Evolutionary conservation across 2,113 vertebrate species (phyloP).

Genomic region (Macrotus californicus): DNA sequence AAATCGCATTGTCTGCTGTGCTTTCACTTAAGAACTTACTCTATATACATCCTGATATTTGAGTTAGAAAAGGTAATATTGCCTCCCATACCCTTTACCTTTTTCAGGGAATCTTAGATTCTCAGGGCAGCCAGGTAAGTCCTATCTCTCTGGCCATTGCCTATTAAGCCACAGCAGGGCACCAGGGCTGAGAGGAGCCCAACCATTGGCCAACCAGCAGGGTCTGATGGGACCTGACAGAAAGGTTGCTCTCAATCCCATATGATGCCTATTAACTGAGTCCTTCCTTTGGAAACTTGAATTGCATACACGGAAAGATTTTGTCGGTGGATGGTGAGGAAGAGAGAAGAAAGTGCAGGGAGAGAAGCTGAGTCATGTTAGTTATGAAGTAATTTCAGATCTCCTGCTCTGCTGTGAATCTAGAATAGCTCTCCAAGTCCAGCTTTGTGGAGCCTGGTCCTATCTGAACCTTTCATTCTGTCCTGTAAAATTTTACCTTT

Average conservation of each 20-base stretch:
- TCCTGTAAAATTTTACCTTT: neutral
- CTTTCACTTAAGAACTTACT: neutral
- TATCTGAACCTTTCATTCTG: neutral
- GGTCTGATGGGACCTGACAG: neutral
- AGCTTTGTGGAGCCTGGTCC: neutral
- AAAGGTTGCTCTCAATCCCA: neutral
- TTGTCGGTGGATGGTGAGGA: neutral
- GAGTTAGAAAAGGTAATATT: neutral
- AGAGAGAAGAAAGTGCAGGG: neutral
- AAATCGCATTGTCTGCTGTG: neutral
- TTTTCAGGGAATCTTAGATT: neutral
- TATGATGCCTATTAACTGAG: neutral
- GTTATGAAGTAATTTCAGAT: neutral
- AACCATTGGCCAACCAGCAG: neutral
- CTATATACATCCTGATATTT: neutral
- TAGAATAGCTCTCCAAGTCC: neutral
- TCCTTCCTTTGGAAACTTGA: neutral
- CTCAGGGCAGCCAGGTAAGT: neutral
- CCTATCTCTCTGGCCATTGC: neutral
- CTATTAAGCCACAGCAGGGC: neutral
- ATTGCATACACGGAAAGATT: neutral
- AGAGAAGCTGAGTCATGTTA: neutral
- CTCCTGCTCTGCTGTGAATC: neutral
- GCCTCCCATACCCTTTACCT: neutral
- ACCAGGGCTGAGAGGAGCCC: neutral